These are phyloP conservation scores for Pseudomyrmex dendroicus DNA, from an alignment of 1,140 invertebrate species.

Conservation along the genomic window DNA sequence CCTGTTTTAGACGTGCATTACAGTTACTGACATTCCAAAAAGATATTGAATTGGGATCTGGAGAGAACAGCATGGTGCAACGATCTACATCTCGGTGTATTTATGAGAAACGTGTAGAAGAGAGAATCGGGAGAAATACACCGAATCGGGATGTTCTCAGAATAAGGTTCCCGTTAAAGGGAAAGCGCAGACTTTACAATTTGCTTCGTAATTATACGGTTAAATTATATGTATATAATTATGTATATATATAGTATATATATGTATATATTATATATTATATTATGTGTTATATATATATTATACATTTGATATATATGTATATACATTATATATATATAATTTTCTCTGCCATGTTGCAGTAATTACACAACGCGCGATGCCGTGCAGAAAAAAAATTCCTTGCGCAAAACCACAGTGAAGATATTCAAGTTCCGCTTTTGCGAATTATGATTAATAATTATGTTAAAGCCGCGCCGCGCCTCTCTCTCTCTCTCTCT, in stretches of 20 bases:
- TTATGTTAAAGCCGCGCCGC: slow-evolving; percentile 66
- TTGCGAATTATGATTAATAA: slow-evolving; percentile 71
- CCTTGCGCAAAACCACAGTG: not conserved
- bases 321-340: not conserved
- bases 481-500: slow-evolving; percentile 16
- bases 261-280: too few species aligned
- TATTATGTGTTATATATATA: too few species aligned
- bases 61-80: slow-evolving; percentile 33
- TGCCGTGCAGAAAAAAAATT: not conserved
- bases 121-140: not conserved
- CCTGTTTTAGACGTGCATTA: slow-evolving; percentile 50
- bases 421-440: slow-evolving; percentile 31
- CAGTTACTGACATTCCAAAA: slow-evolving; percentile 62
- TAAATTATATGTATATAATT: not conserved
- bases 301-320: too few species aligned
- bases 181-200: not conserved
- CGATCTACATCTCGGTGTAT: slow-evolving; percentile 32
- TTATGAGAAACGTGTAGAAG: slow-evolving; percentile 17
- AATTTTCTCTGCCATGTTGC: not conserved
- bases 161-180: not conserved
- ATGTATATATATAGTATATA: too few species aligned
- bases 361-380: slow-evolving; percentile 15
- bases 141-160: not conserved
- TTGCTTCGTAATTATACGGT: slow-evolving; percentile 9
- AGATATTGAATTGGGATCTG: slow-evolving; percentile 61